These are phyloP conservation scores for Origma solitaria DNA, from an alignment of 2,113 vertebrate species.

Conservation along the genomic window DNA sequence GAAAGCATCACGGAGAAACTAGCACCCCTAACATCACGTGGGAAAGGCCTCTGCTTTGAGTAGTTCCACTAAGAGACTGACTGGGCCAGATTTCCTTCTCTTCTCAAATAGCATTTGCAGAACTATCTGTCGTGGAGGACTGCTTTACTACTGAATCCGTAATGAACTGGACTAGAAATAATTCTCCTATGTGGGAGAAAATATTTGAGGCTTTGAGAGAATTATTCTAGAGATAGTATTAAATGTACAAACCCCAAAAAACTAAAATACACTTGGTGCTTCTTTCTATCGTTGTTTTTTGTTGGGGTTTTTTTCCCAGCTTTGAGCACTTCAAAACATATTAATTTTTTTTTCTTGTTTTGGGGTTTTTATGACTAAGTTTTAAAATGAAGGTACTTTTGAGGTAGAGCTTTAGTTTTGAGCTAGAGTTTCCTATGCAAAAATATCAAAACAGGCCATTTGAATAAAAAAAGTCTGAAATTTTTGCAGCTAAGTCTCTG, in stretches of 20 bases:
- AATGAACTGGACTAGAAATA: background rate
- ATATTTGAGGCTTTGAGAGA: background rate
- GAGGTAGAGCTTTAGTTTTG: background rate
- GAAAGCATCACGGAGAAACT: background rate
- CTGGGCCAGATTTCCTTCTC: background rate
- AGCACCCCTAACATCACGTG: background rate
- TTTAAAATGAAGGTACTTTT: background rate
- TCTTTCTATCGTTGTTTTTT: background rate
- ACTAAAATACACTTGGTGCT: background rate
- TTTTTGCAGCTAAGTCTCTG: background rate
- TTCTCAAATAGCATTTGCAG: background rate
- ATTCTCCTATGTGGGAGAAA: fast-evolving
- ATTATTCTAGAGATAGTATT: background rate
- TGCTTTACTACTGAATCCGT: background rate
- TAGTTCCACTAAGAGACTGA: background rate
- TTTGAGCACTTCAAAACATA: background rate
- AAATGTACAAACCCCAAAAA: background rate
- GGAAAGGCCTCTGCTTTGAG: background rate
- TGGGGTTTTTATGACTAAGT: background rate
- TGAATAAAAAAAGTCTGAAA: fast-evolving
- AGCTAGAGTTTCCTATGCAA: background rate
- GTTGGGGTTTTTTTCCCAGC: background rate
- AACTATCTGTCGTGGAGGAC: background rate
- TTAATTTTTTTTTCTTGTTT: background rate
- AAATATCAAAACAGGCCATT: background rate